Evolutionary conservation across 2,888 invertebrate species (phyloP).

Genomic region (Netelia virgata): DNA sequence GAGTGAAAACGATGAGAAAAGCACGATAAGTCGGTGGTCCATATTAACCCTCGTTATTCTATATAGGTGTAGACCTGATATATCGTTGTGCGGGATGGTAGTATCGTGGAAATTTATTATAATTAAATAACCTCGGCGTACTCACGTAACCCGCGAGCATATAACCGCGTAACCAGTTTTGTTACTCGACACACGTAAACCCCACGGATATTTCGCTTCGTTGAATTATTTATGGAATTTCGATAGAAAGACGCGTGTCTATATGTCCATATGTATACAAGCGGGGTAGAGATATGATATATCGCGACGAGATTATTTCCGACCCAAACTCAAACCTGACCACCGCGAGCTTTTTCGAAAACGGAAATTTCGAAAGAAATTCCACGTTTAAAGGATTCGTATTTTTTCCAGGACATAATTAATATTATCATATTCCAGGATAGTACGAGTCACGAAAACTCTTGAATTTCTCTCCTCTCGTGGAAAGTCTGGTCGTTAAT

Average conservation of each 20-base stretch:
- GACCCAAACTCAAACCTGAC: constrained; percentile 14
- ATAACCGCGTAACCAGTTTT: constrained; percentile 60
- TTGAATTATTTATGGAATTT: constrained; percentile 69
- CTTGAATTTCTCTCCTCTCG: constrained; percentile 6
- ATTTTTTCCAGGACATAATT: too few species aligned
- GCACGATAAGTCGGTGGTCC: too few species aligned
- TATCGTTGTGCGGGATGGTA: constrained; percentile 33
- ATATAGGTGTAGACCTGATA: too few species aligned
- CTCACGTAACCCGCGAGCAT: constrained; percentile 53
- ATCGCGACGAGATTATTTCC: constrained; percentile 34
- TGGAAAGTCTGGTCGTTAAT: constrained; percentile 30
- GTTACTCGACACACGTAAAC: constrained; percentile 67
- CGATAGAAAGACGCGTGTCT: constrained; percentile 45
- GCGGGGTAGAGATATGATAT: not conserved
- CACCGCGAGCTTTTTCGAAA: too few species aligned
- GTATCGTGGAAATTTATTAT: constrained; percentile 73
- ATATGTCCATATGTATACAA: not conserved
- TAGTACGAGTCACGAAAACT: not conserved
- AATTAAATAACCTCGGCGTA: constrained; percentile 72
- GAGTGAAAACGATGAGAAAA: too few species aligned
- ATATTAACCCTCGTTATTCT: too few species aligned
- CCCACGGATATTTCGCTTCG: constrained; percentile 51
- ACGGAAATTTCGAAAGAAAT: too few species aligned
- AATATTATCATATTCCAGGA: too few species aligned
- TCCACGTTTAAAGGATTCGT: too few species aligned